Evolutionary conservation across 2,113 vertebrate species (phyloP).

Genomic region (Kryptolebias marmoratus): DNA sequence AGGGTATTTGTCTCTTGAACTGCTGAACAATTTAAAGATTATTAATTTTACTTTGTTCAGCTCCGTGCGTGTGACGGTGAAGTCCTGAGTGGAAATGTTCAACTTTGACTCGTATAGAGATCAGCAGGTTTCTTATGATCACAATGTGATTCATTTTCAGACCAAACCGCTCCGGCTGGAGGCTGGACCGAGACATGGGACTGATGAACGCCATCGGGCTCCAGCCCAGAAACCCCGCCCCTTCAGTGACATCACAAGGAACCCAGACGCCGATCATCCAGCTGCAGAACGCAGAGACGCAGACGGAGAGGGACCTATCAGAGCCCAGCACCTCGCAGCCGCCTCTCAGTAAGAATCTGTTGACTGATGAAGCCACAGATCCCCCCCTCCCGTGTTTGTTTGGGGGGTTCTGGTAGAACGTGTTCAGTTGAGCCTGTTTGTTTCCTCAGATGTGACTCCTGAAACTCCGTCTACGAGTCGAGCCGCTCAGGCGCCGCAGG

Average conservation of each 20-base stretch:
- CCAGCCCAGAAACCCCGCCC: slow-evolving; percentile 92
- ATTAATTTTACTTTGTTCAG: no score
- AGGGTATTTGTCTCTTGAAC: no score
- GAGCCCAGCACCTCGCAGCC: slow-evolving; percentile 82
- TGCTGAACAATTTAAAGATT: no score
- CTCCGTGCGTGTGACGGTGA: no score
- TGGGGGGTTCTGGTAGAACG: background rate
- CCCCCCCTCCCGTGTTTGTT: no score
- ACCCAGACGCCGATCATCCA: slow-evolving; percentile 94
- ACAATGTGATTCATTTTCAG: slow-evolving; percentile 58
- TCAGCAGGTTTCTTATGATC: background rate
- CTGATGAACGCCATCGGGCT: slow-evolving; percentile 98
- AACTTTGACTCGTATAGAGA: no score
- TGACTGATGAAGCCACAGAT: no score
- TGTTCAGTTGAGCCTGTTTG: background rate
- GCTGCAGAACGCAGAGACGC: slow-evolving; percentile 96
- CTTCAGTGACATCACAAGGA: slow-evolving; percentile 96
- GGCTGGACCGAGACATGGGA: slow-evolving; percentile 96
- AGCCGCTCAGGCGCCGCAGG: slow-evolving; percentile 6
- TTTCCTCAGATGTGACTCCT: slow-evolving; percentile 31
- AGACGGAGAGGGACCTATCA: slow-evolving; percentile 91
- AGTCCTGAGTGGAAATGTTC: no score
- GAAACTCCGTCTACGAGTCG: slow-evolving; percentile 56
- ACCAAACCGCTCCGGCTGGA: slow-evolving; percentile 91
- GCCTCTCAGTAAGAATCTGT: slow-evolving; percentile 23